Base-by-base conservation (phyloP, 2,797 vertebrate genomes). In the Coccyzus lansbergi region DNA sequence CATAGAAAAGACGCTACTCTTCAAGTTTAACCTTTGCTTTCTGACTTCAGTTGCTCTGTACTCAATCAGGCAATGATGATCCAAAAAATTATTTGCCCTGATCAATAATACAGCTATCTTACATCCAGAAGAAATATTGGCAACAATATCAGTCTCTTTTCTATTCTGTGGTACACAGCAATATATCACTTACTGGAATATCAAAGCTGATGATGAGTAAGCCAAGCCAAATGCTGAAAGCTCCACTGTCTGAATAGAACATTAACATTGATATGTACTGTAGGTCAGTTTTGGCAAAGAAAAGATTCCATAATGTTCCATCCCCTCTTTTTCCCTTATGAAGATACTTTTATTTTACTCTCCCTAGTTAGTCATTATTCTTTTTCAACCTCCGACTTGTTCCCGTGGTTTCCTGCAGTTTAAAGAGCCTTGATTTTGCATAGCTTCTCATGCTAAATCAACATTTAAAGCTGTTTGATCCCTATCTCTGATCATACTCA, bases 211-310 rank as follows among this genome's bases (percentile, higher is more conserved):
- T 86, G 60, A 86, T 62, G 33, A 52, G n/a, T 40, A 86, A 93
- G 36, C 46, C 34, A 89, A 94, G 85, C 64, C 90, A 95, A 95
- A 83, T 71, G 34, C 36, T 94, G 80, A 90, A 94, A 96, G 74
- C 38, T 81, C 52, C 86, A 34, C 22, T 67, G n/a, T 46, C 78
- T 79, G 46, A 81, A 78, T 25, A 76, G 49, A 83, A 68, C 89
- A 90, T 86, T 48, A 60, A 75, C 56, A 92, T 25, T 69, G 31
- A 93, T 83, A 88, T 10, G 53, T n/a, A 64, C 55, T 26, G 31
- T 12, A 3, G 46, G 63, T 63, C 64, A 82, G 34, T 70, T 94
- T 83, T 88, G 76, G 70, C n/a, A 88, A 86, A 81, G 29, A 59
- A 80, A 91, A 83, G 17, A 29, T 64, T 16, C 46, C 69, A 5